A percentile compares a stretch with the other conserved stretches of the same genome.
phyloP scores from a whole-genome alignment of 2,888 invertebrate species.

The Athalia rosae region DNA sequence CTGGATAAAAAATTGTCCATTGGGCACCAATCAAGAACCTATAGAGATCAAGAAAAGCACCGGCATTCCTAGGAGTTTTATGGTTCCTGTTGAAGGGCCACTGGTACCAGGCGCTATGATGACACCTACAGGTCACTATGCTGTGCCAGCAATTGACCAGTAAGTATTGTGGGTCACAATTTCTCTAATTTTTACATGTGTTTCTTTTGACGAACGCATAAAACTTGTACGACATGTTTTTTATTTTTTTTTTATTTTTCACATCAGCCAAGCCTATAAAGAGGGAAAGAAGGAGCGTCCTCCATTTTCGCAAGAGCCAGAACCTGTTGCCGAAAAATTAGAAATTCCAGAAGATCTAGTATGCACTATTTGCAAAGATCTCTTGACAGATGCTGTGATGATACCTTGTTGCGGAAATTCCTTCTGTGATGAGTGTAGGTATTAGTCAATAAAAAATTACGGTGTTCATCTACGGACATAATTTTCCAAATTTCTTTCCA shows the following conservation, averaged over 20 bases:
- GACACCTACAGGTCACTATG: slow-evolving; percentile 90
- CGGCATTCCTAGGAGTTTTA: slow-evolving; percentile 97
- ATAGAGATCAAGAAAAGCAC: slow-evolving; percentile 94
- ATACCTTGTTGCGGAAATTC: slow-evolving; percentile 99
- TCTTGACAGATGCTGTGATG: slow-evolving; percentile 96
- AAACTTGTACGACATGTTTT: too few relatives aligned
- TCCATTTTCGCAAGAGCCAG: slow-evolving; percentile 78
- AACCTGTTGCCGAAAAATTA: slow-evolving; percentile 76
- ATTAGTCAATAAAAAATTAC: neutral
- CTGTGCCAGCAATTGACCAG: slow-evolving; percentile 92
- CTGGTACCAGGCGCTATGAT: slow-evolving; percentile 93
- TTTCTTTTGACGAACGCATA: slow-evolving; percentile 39
- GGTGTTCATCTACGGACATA: neutral
- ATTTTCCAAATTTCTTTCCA: slow-evolving; percentile 67
- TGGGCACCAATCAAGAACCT: slow-evolving; percentile 79
- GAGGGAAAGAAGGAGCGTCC: slow-evolving; percentile 83
- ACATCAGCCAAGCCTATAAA: slow-evolving; percentile 84
- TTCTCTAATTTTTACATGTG: slow-evolving; percentile 15
- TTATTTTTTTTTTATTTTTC: slow-evolving; percentile 51
- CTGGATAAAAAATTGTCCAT: slow-evolving; percentile 97
- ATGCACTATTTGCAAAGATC: slow-evolving; percentile 94
- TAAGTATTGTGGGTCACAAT: slow-evolving; percentile 63
- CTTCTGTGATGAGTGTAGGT: slow-evolving; percentile 98
- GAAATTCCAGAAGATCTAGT: slow-evolving; percentile 93
- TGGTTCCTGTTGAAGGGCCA: slow-evolving; percentile 94